Percentiles rank a stretch among this genome's conserved stretches.
Conservation (phyloP, 2,797 vertebrate species). For the Macrochelys suwanniensis region DNA sequence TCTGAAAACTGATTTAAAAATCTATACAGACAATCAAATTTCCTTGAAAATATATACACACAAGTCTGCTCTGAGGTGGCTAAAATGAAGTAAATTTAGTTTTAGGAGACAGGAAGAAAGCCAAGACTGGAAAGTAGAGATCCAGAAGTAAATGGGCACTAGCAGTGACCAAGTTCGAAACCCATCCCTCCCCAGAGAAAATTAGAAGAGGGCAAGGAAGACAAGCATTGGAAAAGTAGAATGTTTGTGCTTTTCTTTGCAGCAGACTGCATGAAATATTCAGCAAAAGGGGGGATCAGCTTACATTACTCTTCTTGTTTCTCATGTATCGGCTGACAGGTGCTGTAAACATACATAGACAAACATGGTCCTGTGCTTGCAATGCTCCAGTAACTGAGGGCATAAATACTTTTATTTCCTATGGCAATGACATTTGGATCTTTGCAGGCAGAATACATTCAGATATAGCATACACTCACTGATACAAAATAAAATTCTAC, state of each 20-base stretch:
- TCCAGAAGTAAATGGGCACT: slow-evolving; percentile 86
- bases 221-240: slow-evolving; percentile 85
- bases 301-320: slow-evolving; percentile 93
- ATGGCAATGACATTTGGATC: slow-evolving; percentile 38
- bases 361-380: slow-evolving; percentile 84
- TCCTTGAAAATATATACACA: slow-evolving; percentile 93
- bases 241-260: slow-evolving; percentile 87
- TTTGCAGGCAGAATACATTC: background rate
- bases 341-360: slow-evolving; percentile 93
- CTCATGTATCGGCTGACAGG: slow-evolving; percentile 91
- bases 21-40: slow-evolving; percentile 92
- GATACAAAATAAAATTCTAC: background rate
- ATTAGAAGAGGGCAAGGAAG: slow-evolving; percentile 85
- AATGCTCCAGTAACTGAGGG: slow-evolving; percentile 71
- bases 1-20: slow-evolving; percentile 92
- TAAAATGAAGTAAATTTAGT: slow-evolving; percentile 92
- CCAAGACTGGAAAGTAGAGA: slow-evolving; percentile 85
- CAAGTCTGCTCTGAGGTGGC: slow-evolving; percentile 91
- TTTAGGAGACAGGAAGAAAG: slow-evolving; percentile 91
- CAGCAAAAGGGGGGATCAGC: slow-evolving; percentile 86
- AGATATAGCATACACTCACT: background rate
- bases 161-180: slow-evolving; percentile 86
- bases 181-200: slow-evolving; percentile 87
- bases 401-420: slow-evolving; percentile 76
- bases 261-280: slow-evolving; percentile 90